Evolutionary conservation across 2,113 vertebrate genomes (phyloP).

Genomic region (Leptosomus discolor): DNA sequence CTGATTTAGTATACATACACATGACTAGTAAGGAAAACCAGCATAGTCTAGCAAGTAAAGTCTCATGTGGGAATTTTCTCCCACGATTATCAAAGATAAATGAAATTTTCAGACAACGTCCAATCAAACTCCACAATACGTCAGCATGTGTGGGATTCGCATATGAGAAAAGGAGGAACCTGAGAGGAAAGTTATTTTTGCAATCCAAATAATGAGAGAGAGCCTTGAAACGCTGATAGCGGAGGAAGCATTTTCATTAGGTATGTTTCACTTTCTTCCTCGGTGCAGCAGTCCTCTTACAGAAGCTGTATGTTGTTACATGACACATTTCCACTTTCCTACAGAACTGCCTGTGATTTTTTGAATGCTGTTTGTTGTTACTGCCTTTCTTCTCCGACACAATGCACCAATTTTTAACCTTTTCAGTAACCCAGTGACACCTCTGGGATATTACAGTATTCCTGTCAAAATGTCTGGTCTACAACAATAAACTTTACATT

Average conservation of each 20-base stretch:
- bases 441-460: conserved; percentile 59
- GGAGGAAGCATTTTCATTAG: conserved; percentile 24
- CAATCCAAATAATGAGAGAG: background rate
- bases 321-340: conserved; percentile 42
- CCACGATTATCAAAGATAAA: background rate
- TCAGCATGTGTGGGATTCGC: background rate
- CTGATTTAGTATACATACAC: background rate
- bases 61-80: background rate
- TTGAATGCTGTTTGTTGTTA: conserved; percentile 41
- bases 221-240: background rate
- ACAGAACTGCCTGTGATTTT: conserved; percentile 33
- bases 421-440: conserved; percentile 63
- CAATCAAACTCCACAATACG: background rate
- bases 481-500: conserved; percentile 77
- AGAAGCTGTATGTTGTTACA: conserved; percentile 21
- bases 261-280: conserved; percentile 24
- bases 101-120: background rate
- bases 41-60: background rate
- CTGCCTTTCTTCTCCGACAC: conserved; percentile 1
- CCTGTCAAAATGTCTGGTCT: conserved; percentile 68
- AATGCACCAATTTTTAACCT: conserved; percentile 64
- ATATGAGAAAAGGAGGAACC: background rate
- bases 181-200: conserved; percentile 21
- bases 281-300: background rate
- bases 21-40: background rate